These are phyloP conservation scores for Leptosomus discolor DNA, from an alignment of 2,113 vertebrate species.

Conservation along the genomic window DNA sequence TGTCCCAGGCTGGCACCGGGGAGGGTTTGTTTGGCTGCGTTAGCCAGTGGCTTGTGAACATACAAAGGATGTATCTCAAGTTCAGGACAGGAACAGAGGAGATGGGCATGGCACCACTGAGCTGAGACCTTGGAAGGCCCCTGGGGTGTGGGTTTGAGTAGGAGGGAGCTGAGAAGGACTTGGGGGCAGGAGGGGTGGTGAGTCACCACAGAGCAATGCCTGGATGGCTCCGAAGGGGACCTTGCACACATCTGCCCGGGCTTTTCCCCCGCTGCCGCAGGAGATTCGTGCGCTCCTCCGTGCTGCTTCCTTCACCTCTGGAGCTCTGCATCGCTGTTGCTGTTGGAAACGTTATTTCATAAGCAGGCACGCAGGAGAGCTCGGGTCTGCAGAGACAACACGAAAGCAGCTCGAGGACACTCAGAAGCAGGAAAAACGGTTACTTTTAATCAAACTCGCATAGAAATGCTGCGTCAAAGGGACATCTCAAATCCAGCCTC, in stretches of 20 bases:
- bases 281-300: not conserved
- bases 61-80: not conserved
- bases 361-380: not conserved
- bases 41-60: not conserved
- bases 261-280: not conserved
- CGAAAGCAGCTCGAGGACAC: not conserved
- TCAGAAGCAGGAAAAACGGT: not conserved
- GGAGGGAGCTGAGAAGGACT: not conserved
- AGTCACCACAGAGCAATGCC: not conserved
- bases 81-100: not conserved
- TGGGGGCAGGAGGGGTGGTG: not conserved
- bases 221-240: not conserved
- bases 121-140: not conserved
- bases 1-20: not conserved
- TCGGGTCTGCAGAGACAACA: not conserved
- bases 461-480: not conserved
- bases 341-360: slow-evolving; percentile 32
- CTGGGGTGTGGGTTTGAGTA: not conserved
- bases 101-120: not conserved
- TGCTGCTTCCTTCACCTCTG: not conserved
- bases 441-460: not conserved
- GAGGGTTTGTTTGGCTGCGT: not conserved
- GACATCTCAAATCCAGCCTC: not conserved
- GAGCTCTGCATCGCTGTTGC: slow-evolving; percentile 3
- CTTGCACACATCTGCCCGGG: not conserved